Base-by-base conservation (phyloP, 2,888 invertebrate species). In the Dasypogon diadema region DNA sequence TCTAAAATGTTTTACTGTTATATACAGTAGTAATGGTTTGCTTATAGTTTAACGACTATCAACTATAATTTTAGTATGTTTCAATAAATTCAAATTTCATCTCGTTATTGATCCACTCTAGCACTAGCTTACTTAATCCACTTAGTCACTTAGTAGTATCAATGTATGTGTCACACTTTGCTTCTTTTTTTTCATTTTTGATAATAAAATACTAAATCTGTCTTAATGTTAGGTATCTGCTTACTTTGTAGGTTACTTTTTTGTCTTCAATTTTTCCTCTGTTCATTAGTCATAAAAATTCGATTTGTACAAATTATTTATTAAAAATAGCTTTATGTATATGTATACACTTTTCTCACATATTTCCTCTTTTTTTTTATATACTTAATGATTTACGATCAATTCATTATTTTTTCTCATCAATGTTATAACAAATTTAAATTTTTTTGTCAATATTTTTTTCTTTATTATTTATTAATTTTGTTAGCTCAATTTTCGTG, bases 131-230 rank as follows among this genome's bases (percentile, higher is more conserved):
- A 30, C 10, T 58, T 6, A 58, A 30, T 30, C 16, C 58, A 22
- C 58, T 58, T 60, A 60, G 34, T 16, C 26, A 14, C 60, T 60
- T 60, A 60, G 60, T 60, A 60, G 37, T 60, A 60, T 60, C 60
- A 60, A 60, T 60, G 60, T 37, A 60, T 18, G 60, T 60, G 14
- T 30, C 60, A 42, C 42, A 60, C 42, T 60, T 51, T 51, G 21
- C 51, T 21, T 16, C 51, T n/a, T n/a, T n/a, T n/a, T n/a, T n/a
- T n/a, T n/a, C n/a, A n/a, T n/a, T n/a, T n/a, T n/a, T 42, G 65
- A 65, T 65, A 65, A 65, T 65, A 65, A 65, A 65, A 65, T 65
- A 65, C 48, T 65, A 65, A 65, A 65, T 65, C 65, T 65, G 65
- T 24, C 65, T 48, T 65, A 65, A 46, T 10, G 24, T 22, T 65